These are phyloP conservation scores for Zalophus californianus DNA, from an alignment of 2,797 vertebrate species.

Conservation along the genomic window DNA sequence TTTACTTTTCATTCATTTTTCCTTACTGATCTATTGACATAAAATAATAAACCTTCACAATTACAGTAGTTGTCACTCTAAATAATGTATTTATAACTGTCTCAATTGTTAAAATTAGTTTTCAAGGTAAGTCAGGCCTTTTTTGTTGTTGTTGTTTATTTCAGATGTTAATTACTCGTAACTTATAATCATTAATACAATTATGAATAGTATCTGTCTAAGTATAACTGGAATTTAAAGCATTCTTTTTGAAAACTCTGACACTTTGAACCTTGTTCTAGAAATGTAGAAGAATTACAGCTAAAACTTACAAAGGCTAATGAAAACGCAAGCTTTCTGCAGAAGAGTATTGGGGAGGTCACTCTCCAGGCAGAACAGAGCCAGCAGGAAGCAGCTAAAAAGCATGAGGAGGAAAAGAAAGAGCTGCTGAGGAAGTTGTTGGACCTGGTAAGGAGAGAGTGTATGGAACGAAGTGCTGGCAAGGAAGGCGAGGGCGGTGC, in stretches of 20 bases:
- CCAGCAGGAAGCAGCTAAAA: constrained; percentile 87
- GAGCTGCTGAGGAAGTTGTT: constrained; percentile 89
- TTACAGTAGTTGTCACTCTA: neutral
- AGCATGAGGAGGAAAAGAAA: constrained; percentile 89
- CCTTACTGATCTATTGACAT: neutral
- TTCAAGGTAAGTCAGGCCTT: neutral
- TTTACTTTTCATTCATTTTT: constrained; percentile 44
- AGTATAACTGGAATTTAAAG: constrained; percentile 30
- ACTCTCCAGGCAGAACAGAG: constrained; percentile 90
- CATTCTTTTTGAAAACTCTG: constrained; percentile 1
- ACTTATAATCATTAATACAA: neutral
- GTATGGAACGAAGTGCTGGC: neutral
- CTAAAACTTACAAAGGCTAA: constrained; percentile 92
- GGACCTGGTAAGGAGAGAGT: constrained; percentile 89
- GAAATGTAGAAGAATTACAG: constrained; percentile 94
- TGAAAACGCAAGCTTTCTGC: constrained; percentile 89
- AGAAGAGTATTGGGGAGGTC: constrained; percentile 89
- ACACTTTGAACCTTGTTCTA: constrained; percentile 80
- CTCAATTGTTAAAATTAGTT: constrained; percentile 19
- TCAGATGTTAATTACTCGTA: constrained; percentile 20
- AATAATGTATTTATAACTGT: neutral
- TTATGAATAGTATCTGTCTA: neutral
- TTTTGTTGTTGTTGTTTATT: neutral
- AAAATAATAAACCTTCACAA: constrained; percentile 4
- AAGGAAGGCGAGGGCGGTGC: neutral